Base-by-base conservation (phyloP, 2,888 invertebrate genomes). In the Byasa hedistus region DNA sequence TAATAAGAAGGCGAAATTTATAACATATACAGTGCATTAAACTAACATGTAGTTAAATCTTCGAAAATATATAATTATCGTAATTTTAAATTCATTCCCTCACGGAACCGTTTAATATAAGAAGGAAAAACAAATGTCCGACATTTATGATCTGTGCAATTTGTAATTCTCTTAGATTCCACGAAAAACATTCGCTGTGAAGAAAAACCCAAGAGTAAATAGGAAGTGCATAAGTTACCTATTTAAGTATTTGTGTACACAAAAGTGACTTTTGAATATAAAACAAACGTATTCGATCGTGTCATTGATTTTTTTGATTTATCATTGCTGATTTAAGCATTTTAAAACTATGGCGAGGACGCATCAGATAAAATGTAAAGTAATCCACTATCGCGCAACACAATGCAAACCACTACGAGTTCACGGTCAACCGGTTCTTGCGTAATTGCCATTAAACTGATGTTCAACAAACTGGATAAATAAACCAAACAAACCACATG, bases 341-440 rank as follows among this genome's bases (percentile, higher is more conserved):
- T 39, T 39, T 27, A 21, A 32, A 67, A 57, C 27, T 64, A 57
- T 61, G 32, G 39, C 67, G 57, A 61, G 60, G 57, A 68, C 60
- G 57, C 60, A 54, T 61, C 52, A 54, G 36, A 61, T 76, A 76
- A 75, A 75, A 72, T 66, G 69, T 51, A 64, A 73, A 61, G 68
- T 69, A 64, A 57, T 65, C 69, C 70, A 70, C 64, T 52, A 55
- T 64, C 64, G 58, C 65, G 64, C 63, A 63, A 27, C 56, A 61
- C 73, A 71, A 74, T 67, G 71, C 70, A 73, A 76, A 75, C 74
- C 70, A 70, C 70, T 61, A 67, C 64, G 83, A 83, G 86, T 85
- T 87, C 87, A 87, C 73, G 87, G 86, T 72, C 85, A 83, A 69
- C 70, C 65, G 62, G 69, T 69, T 68, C 65, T 79, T 77, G 74